Evolutionary conservation across 1,140 invertebrate genomes (phyloP).

Genomic region (Drosophila nigromelanica): DNA sequence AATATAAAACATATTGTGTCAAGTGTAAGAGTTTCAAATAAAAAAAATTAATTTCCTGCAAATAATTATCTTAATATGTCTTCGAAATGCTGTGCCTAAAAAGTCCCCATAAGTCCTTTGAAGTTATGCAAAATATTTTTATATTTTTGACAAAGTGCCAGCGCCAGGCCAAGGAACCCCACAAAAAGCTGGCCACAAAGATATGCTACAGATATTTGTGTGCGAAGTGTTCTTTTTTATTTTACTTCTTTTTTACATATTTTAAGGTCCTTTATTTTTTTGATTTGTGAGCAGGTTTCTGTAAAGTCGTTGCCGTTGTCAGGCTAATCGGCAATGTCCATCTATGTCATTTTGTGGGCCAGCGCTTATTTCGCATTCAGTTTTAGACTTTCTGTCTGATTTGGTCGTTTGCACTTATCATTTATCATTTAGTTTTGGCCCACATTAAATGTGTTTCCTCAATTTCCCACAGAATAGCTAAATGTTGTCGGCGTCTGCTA

Average conservation of each 20-base stretch:
- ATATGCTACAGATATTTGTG: slow-evolving; percentile 33
- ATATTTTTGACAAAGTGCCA: slow-evolving; percentile 63
- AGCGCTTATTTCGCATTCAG: slow-evolving; percentile 34
- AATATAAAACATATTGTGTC: slow-evolving; percentile 48
- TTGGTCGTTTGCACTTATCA: slow-evolving; percentile 51
- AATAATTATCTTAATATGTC: slow-evolving; percentile 50
- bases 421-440: slow-evolving; percentile 69
- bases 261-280: slow-evolving; percentile 12
- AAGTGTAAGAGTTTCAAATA: slow-evolving; percentile 51
- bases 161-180: slow-evolving; percentile 41
- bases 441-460: slow-evolving; percentile 74
- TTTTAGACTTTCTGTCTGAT: slow-evolving; percentile 25
- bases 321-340: slow-evolving; percentile 66
- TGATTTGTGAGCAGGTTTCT: slow-evolving; percentile 22
- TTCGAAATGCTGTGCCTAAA: slow-evolving; percentile 29
- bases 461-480: slow-evolving; percentile 60
- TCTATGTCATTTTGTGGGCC: slow-evolving; percentile 63
- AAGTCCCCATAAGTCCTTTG: slow-evolving; percentile 39
- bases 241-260: slow-evolving; percentile 3
- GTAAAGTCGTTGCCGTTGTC: slow-evolving; percentile 38
- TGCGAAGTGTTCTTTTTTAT: slow-evolving; percentile 3
- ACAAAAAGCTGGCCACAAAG: slow-evolving; percentile 24
- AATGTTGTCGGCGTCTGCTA: slow-evolving; percentile 11
- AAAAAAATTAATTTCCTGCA: slow-evolving; percentile 48
- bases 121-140: slow-evolving; percentile 53